These are phyloP conservation scores for Orycteropus afer DNA, from an alignment of 2,113 vertebrate species.

Conservation along the genomic window DNA sequence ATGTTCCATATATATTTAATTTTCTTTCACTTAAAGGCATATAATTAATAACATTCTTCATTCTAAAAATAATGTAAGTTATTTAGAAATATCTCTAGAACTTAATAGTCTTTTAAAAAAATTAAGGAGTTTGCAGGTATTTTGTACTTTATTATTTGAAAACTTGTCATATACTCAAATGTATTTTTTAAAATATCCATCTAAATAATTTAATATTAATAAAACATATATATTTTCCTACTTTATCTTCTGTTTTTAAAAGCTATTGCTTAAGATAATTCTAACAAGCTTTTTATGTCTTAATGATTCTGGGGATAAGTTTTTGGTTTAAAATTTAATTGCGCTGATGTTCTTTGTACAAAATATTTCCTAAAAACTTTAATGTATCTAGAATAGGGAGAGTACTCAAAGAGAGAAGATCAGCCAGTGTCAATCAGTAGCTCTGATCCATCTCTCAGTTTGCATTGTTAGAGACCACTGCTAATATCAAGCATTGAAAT, in stretches of 20 bases:
- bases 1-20: no score
- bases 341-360: conserved; percentile 46
- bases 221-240: conserved; percentile 49
- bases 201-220: not conserved
- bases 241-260: conserved; percentile 25
- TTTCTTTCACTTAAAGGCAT: no score
- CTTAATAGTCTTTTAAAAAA: no score
- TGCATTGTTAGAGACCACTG: conserved; percentile 50
- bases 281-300: not conserved
- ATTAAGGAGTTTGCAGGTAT: not conserved
- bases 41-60: no score
- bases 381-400: conserved; percentile 32
- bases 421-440: not conserved
- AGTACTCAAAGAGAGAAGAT: conserved; percentile 25
- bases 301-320: not conserved
- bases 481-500: conserved; percentile 24
- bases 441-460: conserved; percentile 13
- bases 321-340: conserved; percentile 58
- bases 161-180: not conserved
- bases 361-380: not conserved
- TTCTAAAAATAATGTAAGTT: no score
- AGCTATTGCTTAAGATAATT: conserved; percentile 43
- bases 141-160: not conserved
- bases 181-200: not conserved
- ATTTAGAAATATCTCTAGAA: no score